A percentile compares a stretch with the other conserved stretches of the same genome.
These are phyloP conservation scores for Tachycineta bicolor DNA, from an alignment of 2,113 vertebrate genomes.

Conservation along the genomic window DNA sequence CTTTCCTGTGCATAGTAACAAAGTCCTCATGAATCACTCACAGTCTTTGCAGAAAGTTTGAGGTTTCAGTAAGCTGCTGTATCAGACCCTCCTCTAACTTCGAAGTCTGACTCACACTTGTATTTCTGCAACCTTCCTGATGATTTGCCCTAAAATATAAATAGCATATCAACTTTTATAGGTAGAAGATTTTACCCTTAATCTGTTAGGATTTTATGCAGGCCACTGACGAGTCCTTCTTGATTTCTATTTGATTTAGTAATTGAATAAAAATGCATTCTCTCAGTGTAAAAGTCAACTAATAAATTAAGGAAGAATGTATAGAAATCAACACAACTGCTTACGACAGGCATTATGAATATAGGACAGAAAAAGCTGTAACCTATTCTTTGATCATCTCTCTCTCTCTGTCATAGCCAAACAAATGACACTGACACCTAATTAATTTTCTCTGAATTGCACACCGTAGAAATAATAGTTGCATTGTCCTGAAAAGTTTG, in stretches of 20 bases:
- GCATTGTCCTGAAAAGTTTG: neutral
- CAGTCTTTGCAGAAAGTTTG: neutral
- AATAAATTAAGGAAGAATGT: neutral
- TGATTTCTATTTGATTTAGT: neutral
- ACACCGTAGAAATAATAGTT: neutral
- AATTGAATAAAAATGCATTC: neutral
- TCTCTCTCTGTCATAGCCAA: neutral
- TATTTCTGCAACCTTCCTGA: neutral
- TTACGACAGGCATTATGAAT: neutral
- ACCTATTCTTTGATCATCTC: neutral
- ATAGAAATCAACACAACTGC: neutral
- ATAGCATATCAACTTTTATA: neutral
- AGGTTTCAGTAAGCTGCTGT: neutral
- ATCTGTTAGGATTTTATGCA: neutral
- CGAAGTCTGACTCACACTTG: neutral
- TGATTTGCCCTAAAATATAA: neutral
- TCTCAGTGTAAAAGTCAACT: neutral
- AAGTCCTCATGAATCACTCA: neutral
- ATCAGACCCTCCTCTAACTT: neutral
- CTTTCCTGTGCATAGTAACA: neutral
- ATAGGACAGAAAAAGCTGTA: neutral
- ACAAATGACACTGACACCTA: neutral
- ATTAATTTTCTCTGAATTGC: neutral
- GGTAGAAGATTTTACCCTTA: neutral
- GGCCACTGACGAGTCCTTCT: neutral